These are phyloP conservation scores for Dorcus parallelipipedus DNA, from an alignment of 2,888 invertebrate genomes.

Conservation along the genomic window DNA sequence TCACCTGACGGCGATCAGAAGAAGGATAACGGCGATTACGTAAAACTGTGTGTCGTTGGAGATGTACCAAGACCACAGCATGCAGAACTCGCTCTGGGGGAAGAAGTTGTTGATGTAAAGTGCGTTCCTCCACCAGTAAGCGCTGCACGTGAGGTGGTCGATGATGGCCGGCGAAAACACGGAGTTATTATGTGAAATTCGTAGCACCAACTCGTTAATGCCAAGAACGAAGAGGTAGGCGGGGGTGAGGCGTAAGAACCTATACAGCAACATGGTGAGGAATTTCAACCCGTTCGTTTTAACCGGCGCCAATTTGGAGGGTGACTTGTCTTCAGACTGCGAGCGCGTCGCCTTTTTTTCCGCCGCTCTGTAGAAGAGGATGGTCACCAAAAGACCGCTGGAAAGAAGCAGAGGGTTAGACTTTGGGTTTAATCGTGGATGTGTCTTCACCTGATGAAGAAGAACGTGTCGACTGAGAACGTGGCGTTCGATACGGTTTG, in stretches of 20 bases:
- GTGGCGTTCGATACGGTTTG: conserved; percentile 83
- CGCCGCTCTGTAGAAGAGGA: conserved; percentile 66
- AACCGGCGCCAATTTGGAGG: conserved; percentile 38
- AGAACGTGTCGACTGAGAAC: conserved; percentile 83
- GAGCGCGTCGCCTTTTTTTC: conserved; percentile 40
- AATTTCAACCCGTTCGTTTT: conserved; percentile 47
- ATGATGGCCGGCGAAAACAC: conserved; percentile 71
- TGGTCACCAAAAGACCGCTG: conserved; percentile 70
- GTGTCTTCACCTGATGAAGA: conserved; percentile 69
- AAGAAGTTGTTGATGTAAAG: conserved; percentile 79
- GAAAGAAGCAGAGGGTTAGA: conserved; percentile 31
- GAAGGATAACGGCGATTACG: conserved; percentile 62
- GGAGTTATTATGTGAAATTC: conserved; percentile 68
- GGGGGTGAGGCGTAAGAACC: conserved; percentile 73
- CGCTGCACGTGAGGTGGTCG: conserved; percentile 70
- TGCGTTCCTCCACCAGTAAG: conserved; percentile 82
- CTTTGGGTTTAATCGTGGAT: neutral
- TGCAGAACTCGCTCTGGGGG: conserved; percentile 72
- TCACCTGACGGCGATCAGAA: conserved; percentile 68
- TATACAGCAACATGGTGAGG: conserved; percentile 56
- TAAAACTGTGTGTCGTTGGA: conserved; percentile 79
- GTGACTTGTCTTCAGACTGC: conserved; percentile 41
- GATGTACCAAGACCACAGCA: conserved; percentile 83
- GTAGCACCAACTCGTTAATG: conserved; percentile 66
- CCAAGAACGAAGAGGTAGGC: conserved; percentile 78